phyloP scores from a whole-genome alignment of 35 echinoderm and acorn worm genomes.

The Patiria miniata region DNA sequence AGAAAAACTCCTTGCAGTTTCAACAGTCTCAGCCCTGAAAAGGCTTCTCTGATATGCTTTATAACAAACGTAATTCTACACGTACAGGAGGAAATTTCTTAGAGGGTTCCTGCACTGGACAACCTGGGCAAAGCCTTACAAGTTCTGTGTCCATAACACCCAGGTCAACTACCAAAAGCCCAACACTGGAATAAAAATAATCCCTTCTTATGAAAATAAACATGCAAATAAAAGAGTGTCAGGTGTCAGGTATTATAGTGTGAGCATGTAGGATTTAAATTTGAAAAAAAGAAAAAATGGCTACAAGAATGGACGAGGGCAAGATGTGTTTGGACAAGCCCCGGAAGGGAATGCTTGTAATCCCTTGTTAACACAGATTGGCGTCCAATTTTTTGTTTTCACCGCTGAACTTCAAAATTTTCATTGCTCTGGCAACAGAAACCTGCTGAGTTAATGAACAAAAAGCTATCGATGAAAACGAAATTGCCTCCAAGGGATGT shows the following conservation, averaged over 20 bases:
- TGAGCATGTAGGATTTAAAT: neutral
- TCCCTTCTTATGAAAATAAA: conserved; percentile 15
- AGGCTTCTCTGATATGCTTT: no score
- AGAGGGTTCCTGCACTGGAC: no score
- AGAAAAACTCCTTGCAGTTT: no score
- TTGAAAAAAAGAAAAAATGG: neutral
- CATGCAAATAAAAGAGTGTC: neutral
- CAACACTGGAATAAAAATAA: neutral
- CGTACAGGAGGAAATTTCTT: no score
- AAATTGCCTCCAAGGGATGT: no score
- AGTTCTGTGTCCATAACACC: no score
- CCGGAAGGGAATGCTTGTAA: conserved; percentile 18
- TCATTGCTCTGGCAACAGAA: neutral
- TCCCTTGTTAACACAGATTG: conserved; percentile 16
- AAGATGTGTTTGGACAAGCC: neutral
- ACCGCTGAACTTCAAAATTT: neutral
- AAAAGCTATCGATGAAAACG: neutral
- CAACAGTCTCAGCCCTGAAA: no score
- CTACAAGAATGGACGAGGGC: neutral
- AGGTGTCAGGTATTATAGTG: neutral
- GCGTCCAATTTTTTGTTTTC: neutral
- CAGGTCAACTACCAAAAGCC: neutral
- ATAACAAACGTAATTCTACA: no score
- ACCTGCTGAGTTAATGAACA: conserved; percentile 16
- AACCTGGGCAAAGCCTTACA: no score